phyloP scores from a whole-genome alignment of 2,888 invertebrate genomes.

The Cryptosula pallasiana region DNA sequence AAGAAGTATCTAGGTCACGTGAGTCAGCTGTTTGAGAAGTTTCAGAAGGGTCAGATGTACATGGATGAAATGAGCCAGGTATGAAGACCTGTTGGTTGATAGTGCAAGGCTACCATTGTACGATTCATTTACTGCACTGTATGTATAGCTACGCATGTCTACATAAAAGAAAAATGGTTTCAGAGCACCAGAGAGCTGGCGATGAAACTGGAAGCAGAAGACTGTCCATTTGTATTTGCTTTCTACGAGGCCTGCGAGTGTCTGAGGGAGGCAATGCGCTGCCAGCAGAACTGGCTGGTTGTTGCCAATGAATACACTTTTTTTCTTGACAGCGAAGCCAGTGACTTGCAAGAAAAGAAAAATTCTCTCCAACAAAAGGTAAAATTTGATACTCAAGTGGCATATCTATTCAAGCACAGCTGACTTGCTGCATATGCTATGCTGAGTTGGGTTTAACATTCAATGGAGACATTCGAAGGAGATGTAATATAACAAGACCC shows the following conservation, averaged over 20 bases:
- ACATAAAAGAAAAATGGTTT: too few species aligned
- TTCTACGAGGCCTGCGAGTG: slow-evolving; percentile 22
- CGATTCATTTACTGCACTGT: too few species aligned
- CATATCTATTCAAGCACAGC: too few species aligned
- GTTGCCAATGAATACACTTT: slow-evolving; percentile 19
- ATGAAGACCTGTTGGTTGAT: background rate
- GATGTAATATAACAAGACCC: too few species aligned
- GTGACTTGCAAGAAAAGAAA: background rate
- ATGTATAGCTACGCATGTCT: too few species aligned
- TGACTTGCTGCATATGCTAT: too few species aligned
- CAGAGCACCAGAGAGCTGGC: slow-evolving; percentile 23
- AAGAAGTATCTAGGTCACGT: slow-evolving; percentile 4
- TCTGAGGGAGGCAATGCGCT: background rate
- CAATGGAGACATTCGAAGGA: too few species aligned
- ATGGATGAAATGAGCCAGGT: slow-evolving; percentile 23
- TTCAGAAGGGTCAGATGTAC: slow-evolving; percentile 18
- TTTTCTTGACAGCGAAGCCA: slow-evolving; percentile 16
- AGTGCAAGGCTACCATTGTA: too few species aligned
- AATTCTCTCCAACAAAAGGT: slow-evolving; percentile 16
- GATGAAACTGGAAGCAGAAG: slow-evolving; percentile 22
- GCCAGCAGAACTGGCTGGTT: slow-evolving; percentile 15
- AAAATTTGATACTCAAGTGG: too few species aligned
- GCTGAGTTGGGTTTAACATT: too few species aligned
- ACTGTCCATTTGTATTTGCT: slow-evolving; percentile 4
- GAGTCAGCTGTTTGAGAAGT: background rate